phyloP scores from a whole-genome alignment of 2,888 invertebrate species.

The Tanytarsus gracilentus region DNA sequence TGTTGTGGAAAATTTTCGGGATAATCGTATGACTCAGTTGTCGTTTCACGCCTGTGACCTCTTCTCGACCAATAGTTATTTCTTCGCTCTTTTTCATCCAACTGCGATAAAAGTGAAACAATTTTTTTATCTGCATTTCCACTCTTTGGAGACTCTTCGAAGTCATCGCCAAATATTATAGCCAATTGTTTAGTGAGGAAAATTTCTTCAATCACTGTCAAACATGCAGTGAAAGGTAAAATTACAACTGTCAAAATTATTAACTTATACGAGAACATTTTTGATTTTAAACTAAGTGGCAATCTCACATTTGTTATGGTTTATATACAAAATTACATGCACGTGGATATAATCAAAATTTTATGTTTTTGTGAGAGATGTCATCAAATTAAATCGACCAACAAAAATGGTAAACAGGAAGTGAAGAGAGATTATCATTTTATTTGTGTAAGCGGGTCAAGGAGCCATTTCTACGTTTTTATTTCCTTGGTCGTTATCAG shows the following conservation, averaged over 20 bases:
- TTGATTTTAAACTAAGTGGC: not conserved
- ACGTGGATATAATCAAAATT: no score
- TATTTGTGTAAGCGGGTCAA: no score
- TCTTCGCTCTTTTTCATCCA: not conserved
- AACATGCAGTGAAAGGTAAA: not conserved
- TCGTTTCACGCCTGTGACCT: not conserved
- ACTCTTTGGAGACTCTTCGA: not conserved
- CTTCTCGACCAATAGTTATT: not conserved
- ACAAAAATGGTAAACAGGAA: no score
- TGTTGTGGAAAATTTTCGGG: not conserved
- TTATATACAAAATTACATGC: no score
- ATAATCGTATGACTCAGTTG: not conserved
- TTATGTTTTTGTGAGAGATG: no score
- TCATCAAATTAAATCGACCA: no score
- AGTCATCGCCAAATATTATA: not conserved
- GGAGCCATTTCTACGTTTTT: no score
- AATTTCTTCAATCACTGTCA: not conserved
- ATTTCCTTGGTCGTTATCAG: no score
- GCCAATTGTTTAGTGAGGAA: not conserved
- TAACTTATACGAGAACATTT: not conserved
- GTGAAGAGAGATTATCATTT: no score
- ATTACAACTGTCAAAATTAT: not conserved
- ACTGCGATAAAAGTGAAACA: not conserved
- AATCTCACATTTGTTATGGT: no score
- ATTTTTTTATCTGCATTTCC: not conserved